Conservation (phyloP, 2,113 vertebrate genomes). For the Catharus fuscescens region DNA sequence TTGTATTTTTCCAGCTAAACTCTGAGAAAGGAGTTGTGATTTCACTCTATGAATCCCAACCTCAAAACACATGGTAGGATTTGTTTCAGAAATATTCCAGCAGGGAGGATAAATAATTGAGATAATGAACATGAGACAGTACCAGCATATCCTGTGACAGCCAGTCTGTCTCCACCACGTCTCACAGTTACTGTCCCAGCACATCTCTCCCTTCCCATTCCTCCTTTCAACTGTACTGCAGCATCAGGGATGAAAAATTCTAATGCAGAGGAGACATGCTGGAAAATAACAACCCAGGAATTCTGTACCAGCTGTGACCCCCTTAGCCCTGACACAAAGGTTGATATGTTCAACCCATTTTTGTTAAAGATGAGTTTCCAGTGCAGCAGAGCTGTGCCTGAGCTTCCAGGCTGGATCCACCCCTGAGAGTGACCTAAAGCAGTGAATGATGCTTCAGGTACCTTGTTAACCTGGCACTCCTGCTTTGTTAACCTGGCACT, state of each 20-base stretch:
- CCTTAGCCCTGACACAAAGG: not conserved
- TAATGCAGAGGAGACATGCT: not conserved
- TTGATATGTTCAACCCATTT: accelerated
- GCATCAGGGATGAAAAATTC: not conserved
- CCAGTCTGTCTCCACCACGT: not conserved
- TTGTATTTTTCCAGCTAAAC: conserved; percentile 47
- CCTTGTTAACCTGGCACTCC: not conserved
- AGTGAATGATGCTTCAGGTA: not conserved
- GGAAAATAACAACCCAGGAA: not conserved
- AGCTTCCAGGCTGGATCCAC: not conserved
- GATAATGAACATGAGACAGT: conserved; percentile 20
- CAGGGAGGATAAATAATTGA: conserved; percentile 53
- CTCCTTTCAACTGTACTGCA: not conserved
- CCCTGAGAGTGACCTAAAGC: accelerated
- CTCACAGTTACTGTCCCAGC: not conserved
- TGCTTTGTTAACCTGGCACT: not conserved
- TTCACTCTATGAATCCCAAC: conserved; percentile 27
- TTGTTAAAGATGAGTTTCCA: not conserved
- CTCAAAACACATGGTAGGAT: conserved; percentile 65
- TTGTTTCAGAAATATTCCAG: conserved; percentile 58
- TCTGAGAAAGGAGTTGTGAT: conserved; percentile 21
- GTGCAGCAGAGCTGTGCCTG: not conserved
- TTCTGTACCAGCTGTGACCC: not conserved
- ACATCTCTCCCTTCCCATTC: not conserved
- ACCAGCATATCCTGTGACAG: not conserved